These are phyloP conservation scores for Abramis brama DNA, from an alignment of 2,113 vertebrate species.

Conservation along the genomic window DNA sequence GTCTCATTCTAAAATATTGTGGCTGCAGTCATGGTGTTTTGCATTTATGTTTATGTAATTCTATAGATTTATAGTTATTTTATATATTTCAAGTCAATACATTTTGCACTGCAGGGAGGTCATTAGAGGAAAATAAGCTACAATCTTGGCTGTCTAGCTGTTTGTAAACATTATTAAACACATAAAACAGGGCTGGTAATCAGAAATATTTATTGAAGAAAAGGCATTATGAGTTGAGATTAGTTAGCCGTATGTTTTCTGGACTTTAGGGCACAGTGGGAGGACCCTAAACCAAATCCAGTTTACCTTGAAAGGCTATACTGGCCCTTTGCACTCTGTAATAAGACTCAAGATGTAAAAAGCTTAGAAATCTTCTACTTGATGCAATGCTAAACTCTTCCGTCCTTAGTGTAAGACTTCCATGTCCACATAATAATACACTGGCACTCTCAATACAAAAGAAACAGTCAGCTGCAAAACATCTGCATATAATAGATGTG, in stretches of 20 bases:
- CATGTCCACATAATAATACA: not conserved
- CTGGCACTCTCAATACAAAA: not conserved
- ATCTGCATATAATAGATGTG: not conserved
- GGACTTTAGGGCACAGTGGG: too few relatives aligned
- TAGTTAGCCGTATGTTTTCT: not conserved
- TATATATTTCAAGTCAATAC: not conserved
- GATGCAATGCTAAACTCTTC: not conserved
- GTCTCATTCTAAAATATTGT: not conserved
- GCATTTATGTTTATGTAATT: not conserved
- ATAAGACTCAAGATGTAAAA: not conserved
- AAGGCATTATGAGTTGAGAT: not conserved
- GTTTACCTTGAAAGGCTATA: not conserved
- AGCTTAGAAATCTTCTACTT: not conserved
- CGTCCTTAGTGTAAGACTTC: not conserved
- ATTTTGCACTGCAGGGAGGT: not conserved
- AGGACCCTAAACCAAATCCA: not conserved
- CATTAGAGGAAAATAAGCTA: not conserved
- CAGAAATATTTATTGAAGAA: not conserved
- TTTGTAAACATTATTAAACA: not conserved
- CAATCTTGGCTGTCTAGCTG: not conserved
- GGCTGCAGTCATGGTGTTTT: not conserved
- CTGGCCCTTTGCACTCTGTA: not conserved
- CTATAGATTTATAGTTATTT: not conserved
- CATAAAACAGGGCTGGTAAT: not conserved
- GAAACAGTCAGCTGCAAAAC: slow-evolving; percentile 1